Percentiles rank a stretch among this genome's conserved stretches.
phyloP scores from a whole-genome alignment of 2,113 vertebrate species.

The Phylloscopus whistleri region DNA sequence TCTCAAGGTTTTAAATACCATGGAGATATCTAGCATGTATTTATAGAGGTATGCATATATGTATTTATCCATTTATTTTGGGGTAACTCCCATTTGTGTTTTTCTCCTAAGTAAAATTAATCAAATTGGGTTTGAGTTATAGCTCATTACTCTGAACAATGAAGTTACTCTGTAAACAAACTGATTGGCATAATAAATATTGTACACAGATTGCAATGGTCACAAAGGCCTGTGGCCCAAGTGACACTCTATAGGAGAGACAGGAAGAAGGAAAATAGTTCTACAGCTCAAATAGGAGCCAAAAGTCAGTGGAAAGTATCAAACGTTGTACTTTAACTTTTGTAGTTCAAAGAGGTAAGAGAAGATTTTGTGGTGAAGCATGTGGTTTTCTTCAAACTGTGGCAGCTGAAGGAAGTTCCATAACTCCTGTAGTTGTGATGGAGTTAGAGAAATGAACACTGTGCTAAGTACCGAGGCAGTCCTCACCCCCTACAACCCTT shows the following conservation, averaged over 20 bases:
- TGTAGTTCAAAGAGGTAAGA: neutral
- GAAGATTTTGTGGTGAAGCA: neutral
- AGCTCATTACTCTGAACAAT: neutral
- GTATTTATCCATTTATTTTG: neutral
- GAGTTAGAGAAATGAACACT: neutral
- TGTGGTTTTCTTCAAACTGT: neutral
- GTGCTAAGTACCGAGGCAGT: accelerated
- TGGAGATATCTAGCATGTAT: neutral
- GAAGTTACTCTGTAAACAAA: neutral
- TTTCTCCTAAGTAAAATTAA: neutral
- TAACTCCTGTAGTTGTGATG: neutral
- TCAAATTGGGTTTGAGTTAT: neutral
- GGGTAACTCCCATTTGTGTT: neutral
- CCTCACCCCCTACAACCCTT: neutral
- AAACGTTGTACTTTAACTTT: neutral
- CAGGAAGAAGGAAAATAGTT: neutral
- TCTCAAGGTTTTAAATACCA: neutral
- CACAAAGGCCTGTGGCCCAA: neutral
- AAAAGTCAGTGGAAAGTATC: neutral
- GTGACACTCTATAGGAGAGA: neutral
- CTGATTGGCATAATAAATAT: neutral
- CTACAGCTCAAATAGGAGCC: neutral
- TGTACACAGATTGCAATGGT: neutral
- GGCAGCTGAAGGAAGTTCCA: neutral
- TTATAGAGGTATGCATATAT: no score